phyloP scores from a whole-genome alignment of 2,888 invertebrate species.

The Papilio gigon region DNA sequence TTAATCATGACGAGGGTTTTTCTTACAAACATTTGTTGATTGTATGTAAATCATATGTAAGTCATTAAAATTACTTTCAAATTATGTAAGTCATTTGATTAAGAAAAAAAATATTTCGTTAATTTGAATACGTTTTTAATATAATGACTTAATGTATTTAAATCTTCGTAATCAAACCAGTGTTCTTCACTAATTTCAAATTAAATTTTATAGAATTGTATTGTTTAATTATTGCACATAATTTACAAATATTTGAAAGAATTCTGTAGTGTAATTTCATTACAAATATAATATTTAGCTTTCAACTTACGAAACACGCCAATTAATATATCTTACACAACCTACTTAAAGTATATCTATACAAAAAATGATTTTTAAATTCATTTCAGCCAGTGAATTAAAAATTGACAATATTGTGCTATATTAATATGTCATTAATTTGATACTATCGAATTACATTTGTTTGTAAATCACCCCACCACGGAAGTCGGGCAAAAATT shows the following conservation, averaged over 20 bases:
- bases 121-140: not conserved
- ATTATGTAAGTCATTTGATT: not conserved
- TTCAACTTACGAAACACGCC: not conserved
- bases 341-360: conserved; percentile 25
- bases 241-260: conserved; percentile 2
- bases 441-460: not conserved
- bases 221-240: conserved; percentile 34
- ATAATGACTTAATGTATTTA: not conserved
- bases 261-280: conserved; percentile 25
- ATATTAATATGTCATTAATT: not conserved
- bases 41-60: too few relatives aligned
- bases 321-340: conserved; percentile 23
- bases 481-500: not conserved
- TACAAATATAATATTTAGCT: conserved; percentile 19
- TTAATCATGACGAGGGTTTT: too few relatives aligned
- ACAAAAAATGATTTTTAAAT: not conserved
- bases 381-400: conserved; percentile 1
- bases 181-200: conserved; percentile 7
- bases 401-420: conserved; percentile 23
- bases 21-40: too few relatives aligned
- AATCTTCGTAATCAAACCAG: not conserved
- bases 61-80: not conserved
- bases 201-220: conserved; percentile 1
- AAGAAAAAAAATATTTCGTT: not conserved
- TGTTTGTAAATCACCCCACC: too few relatives aligned